These are phyloP conservation scores for Aphelocoma californica DNA, from an alignment of 2,797 vertebrate species.

Conservation along the genomic window DNA sequence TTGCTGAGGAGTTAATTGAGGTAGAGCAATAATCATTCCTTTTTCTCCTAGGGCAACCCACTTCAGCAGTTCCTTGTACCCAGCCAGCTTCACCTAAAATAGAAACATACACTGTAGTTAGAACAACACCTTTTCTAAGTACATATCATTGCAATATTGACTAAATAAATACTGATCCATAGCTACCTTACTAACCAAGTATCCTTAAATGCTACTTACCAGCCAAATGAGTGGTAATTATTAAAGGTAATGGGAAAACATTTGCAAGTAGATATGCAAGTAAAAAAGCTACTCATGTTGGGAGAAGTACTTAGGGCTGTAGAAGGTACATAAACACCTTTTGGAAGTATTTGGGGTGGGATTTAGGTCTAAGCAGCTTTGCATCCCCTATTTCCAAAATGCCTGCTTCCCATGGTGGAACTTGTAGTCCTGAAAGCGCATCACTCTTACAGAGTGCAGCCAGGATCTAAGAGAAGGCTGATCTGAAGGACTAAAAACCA, in stretches of 20 bases:
- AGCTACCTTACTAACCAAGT: background rate
- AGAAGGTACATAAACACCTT: background rate
- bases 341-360: background rate
- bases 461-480: background rate
- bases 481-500: background rate
- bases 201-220: background rate
- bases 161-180: background rate
- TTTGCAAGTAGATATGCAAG: background rate
- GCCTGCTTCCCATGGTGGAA: background rate
- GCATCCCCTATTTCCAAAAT: background rate
- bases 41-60: slow-evolving; percentile 79
- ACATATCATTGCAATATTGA: background rate
- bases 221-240: background rate
- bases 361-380: background rate
- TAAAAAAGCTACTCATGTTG: background rate
- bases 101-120: background rate
- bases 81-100: slow-evolving; percentile 84
- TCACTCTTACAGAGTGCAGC: background rate
- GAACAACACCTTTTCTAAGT: background rate
- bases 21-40: slow-evolving; percentile 81
- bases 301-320: background rate
- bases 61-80: slow-evolving; percentile 76
- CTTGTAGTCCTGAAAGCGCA: background rate
- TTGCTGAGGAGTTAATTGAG: slow-evolving; percentile 70
- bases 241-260: background rate